Percentiles rank a stretch among this genome's conserved stretches.
Evolutionary conservation across 1,140 invertebrate genomes (phyloP).

Genomic region (Limonius californicus): DNA sequence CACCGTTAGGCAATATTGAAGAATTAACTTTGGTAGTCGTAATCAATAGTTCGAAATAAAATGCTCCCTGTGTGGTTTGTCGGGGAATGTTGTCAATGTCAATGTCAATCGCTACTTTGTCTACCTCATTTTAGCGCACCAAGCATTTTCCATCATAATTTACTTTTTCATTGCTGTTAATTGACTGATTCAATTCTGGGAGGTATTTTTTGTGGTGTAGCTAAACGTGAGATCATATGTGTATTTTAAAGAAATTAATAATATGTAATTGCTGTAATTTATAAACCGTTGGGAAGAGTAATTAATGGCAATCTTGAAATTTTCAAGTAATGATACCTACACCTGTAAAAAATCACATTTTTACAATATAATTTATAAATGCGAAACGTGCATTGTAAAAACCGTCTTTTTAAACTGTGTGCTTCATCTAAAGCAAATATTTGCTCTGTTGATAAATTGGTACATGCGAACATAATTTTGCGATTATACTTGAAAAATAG

Average conservation of each 20-base stretch:
- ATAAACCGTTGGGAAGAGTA: neutral
- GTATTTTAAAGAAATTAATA: neutral
- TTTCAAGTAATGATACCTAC: no score
- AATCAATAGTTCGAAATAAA: constrained; percentile 2
- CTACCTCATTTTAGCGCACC: constrained; percentile 26
- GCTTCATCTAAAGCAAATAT: no score
- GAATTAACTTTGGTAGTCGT: no score
- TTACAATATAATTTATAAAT: no score
- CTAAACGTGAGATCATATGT: neutral
- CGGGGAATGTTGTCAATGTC: constrained; percentile 26
- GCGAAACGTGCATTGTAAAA: no score
- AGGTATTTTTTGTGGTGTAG: constrained; percentile 24
- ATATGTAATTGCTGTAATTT: neutral
- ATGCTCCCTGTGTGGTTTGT: constrained; percentile 11
- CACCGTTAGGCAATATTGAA: no score
- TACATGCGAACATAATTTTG: no score
- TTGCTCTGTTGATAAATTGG: no score
- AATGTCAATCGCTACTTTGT: constrained; percentile 25
- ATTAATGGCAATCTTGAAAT: no score
- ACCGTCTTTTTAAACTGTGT: no score
- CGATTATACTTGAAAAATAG: no score
- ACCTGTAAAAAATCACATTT: no score
- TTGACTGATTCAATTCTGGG: constrained; percentile 30
- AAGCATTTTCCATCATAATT: constrained; percentile 21
- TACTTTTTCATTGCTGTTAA: constrained; percentile 27